phyloP scores from a whole-genome alignment of 2,113 vertebrate genomes.

The Cephalopterus ornatus region DNA sequence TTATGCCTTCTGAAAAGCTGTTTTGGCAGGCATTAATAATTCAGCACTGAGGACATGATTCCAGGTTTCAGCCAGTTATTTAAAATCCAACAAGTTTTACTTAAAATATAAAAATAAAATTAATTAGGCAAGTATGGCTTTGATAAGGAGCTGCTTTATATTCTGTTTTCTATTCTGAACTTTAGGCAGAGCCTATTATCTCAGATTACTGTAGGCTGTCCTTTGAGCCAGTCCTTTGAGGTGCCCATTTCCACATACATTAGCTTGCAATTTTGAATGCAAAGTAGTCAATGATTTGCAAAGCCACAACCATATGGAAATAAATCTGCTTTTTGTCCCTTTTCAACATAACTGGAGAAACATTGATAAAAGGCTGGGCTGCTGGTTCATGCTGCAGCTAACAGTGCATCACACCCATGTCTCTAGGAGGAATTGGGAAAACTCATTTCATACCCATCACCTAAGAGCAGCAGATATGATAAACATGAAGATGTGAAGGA shows the following conservation, averaged over 20 bases:
- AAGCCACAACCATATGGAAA: background rate
- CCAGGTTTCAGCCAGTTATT: background rate
- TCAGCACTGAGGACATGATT: background rate
- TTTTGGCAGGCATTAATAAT: conserved; percentile 3
- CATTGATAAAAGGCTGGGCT: background rate
- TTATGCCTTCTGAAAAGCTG: background rate
- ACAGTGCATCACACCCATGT: rapidly evolving
- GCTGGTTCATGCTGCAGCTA: background rate
- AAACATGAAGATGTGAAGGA: background rate
- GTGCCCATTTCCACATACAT: rapidly evolving
- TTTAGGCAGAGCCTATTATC: background rate
- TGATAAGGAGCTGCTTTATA: background rate
- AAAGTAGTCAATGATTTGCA: background rate
- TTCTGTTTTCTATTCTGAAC: background rate
- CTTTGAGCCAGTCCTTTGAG: background rate
- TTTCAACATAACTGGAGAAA: background rate
- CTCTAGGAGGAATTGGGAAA: background rate
- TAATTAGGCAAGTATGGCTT: background rate
- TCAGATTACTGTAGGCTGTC: background rate
- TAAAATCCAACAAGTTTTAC: background rate
- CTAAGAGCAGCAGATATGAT: background rate
- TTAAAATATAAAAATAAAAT: background rate
- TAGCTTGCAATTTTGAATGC: background rate
- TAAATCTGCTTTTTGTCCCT: background rate
- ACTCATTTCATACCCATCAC: rapidly evolving